Base-by-base conservation (phyloP, 92 coral and sea anemone species). In the Paragorgia papillata region DNA sequence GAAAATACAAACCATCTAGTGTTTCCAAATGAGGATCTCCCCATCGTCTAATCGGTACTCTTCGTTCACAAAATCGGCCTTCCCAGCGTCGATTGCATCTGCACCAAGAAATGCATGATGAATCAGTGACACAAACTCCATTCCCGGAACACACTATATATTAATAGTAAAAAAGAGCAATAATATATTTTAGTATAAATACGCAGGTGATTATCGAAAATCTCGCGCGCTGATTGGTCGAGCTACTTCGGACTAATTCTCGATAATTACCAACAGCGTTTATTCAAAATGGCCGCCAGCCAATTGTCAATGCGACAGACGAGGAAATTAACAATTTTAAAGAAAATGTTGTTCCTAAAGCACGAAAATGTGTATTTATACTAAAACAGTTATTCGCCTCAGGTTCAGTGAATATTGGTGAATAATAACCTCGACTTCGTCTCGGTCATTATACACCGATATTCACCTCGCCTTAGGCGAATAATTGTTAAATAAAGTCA, bases 1-100 rank as follows among this genome's bases (percentile, higher is more conserved):
- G 6, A 37, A 37, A 4, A 4, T 37, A 55, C 90, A 41, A 19
- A 82, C 90, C 90, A 60, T 86, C 90, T 17, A 86, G 70, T 17
- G 90, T 86, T 46, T 76, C 76, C 55, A 86, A 49, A 31, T 86
- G 90, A 0, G 90, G 90, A 74, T 86, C 90, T 19, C 90, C 90
- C 14, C 79, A 69, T n/a, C 68, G 58, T 6, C 71, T 22, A 53
- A 34, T 26, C 7, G 81, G 82, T 19, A 62, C 34, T 62, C 85
- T 60, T 73, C 74, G 54, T 39, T 82, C 83, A 63, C 90, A 86
- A 22, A 40, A 81, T 66, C 40, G 64, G 40, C 90, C 90, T 29
- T 71, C 83, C 90, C 90, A 86, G 29, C 86, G 80, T 75, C 83
- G 60, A 14, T 8, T 60, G 63, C 90, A 86, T 27, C 28, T 17